Evolutionary conservation across 2,888 invertebrate genomes (phyloP), one percentile per base, ranked within the genome.

Genomic region (Trichogramma dendrolimi): DNA sequence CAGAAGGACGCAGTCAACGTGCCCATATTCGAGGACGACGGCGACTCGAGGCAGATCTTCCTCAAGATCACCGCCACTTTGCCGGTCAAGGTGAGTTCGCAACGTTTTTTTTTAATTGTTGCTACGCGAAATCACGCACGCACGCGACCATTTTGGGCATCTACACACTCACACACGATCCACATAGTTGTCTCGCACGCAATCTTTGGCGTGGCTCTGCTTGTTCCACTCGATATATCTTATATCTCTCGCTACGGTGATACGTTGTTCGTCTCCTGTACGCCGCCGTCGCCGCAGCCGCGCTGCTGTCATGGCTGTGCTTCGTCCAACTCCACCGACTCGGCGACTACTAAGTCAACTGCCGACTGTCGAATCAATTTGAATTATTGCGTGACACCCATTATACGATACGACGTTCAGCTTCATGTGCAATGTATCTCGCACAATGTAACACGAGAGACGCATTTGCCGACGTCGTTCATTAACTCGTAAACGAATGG

Each of bases 51-150:
- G 70, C 81, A 83, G 72, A 82, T 87, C 70, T 87, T 84, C 74
- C 77, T 85, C 68, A 89, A 89, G 83, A 87, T 89, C 80, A 84
- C 86, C 65, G 81, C 87, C 70, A 88, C 88, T 78, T 83, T 89
- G 76, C 88, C 88, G 77, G 85, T 89, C 76, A 88, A 88, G 87
- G 89, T 89, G 85, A 79, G 79, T 70, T 38, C 27, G 27, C 27
- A 27, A 27, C 27, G 27, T 27, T 27, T 27, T 27, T 27, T 47
- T 4, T 5, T 38, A 4, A 44, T 40, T 8, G 47, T 42, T 5
- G 47, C 2, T 41, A 11, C 5, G 5, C 47, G 49, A 51, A 42
- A 55, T 55, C 1, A 38, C 46, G 38, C 11, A 8, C 27, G 46
- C 11, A 42, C 42, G 72, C 75, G 74, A 73, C 75, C 72, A 61